Evolutionary conservation across 2,888 invertebrate genomes (phyloP), one percentile per base, ranked within the genome.

Genomic region (Lottia scabra): DNA sequence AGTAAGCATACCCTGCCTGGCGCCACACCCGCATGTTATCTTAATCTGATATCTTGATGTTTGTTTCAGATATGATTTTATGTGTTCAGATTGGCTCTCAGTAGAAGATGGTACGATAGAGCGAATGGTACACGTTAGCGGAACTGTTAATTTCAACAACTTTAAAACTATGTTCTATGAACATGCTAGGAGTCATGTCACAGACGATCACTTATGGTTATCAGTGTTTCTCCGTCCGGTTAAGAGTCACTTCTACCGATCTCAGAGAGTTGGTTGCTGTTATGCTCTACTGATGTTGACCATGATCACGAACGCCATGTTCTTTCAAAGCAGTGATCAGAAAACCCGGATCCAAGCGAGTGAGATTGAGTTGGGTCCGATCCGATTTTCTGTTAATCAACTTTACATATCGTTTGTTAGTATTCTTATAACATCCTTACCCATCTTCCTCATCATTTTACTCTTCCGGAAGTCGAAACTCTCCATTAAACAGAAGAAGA

Each of bases 121-220:
- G 72, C 81, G 90, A 15, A 74, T 89, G 6, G 73, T 90, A 5
- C 87, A 88, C 8, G 88, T 88, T 0, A 86, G 88, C 19, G 83
- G 85, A 10, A 78, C 80, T 26, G 85, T 87, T 16, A 87, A 89
- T 62, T 80, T 87, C 19, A 84, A 83, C n/a, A 83, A 86, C 23
- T 90, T 90, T 75, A 80, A 81, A 30, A 88, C 89, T 68, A 80
- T 90, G 65, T 88, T 89, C 74, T 83, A 85, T 12, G 86, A 85
- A 69, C 86, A 85, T 8, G 78, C 88, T 2, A 84, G 84, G 63
- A 80, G 84, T 67, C 85, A 88, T 70, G 73, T 91, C 16, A 83
- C 88, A 0, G 91, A 91, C 74, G 88, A 87, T 15, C 91, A 91
- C 73, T 79, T 91, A 26, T 91, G 91, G 91, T 83, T 91, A 67